A percentile compares a stretch with the other conserved stretches of the same genome.
phyloP scores from a whole-genome alignment of 2,113 vertebrate species.

The Sarotherodon lohbergeri region DNA sequence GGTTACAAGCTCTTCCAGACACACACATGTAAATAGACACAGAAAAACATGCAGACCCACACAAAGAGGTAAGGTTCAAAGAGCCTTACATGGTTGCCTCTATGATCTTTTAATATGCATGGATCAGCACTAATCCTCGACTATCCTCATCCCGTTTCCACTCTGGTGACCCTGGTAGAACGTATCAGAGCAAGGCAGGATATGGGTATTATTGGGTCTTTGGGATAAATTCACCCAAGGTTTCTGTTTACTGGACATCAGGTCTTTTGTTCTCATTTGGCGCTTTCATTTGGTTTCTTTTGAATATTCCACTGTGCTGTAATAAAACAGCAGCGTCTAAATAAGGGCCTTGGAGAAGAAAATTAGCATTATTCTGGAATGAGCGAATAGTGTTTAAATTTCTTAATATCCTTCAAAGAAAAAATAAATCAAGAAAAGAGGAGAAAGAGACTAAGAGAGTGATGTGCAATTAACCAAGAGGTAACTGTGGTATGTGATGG shows the following conservation, averaged over 20 bases:
- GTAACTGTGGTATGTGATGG: neutral
- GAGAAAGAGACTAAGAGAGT: neutral
- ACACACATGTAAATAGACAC: neutral
- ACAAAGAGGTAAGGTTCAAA: constrained; percentile 23
- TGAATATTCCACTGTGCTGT: neutral
- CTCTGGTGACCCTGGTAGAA: constrained; percentile 35
- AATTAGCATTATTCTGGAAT: neutral
- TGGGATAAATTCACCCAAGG: neutral
- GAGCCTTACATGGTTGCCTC: constrained; percentile 25
- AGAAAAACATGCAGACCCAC: constrained; percentile 5
- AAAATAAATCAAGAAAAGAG: neutral
- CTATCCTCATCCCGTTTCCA: constrained; percentile 38
- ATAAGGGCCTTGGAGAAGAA: neutral
- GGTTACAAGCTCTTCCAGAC: neutral
- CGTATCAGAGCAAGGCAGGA: constrained; percentile 24
- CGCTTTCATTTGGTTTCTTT: neutral
- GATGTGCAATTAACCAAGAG: neutral
- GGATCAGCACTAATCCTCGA: constrained; percentile 56
- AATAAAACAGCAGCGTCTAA: neutral
- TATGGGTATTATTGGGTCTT: constrained; percentile 22
- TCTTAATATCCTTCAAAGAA: neutral
- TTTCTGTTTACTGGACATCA: neutral
- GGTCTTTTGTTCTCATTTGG: neutral
- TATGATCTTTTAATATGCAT: constrained; percentile 62
- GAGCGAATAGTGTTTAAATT: neutral